phyloP scores from a whole-genome alignment of 2,888 invertebrate species.

The Lithophane leautieri region DNA sequence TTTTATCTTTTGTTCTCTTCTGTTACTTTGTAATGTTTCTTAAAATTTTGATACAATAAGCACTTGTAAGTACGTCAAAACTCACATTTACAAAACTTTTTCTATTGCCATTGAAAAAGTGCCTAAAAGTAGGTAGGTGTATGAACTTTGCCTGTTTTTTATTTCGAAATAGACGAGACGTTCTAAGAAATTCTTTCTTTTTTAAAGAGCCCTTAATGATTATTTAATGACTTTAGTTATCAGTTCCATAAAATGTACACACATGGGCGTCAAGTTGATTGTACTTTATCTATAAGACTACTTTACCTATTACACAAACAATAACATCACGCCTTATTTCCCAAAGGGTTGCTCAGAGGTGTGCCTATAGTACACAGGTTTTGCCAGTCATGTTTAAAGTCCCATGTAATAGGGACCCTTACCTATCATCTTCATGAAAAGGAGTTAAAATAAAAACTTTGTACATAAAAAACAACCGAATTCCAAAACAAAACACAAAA shows the following conservation, averaged over 20 bases:
- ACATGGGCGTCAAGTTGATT: too few relatives aligned
- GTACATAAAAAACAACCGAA: too few relatives aligned
- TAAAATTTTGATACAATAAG: background rate
- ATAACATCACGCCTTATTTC: too few relatives aligned
- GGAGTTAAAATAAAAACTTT: too few relatives aligned
- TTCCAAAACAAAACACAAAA: too few relatives aligned
- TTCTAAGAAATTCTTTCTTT: conserved; percentile 1
- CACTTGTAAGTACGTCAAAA: background rate
- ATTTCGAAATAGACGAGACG: background rate
- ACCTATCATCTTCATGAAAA: background rate
- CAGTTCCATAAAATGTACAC: too few relatives aligned
- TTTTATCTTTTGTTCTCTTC: background rate
- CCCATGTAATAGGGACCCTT: too few relatives aligned
- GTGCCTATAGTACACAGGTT: too few relatives aligned
- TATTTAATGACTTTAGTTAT: conserved; percentile 28
- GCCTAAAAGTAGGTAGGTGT: background rate
- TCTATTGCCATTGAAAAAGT: background rate
- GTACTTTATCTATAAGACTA: background rate
- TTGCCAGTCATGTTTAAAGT: too few relatives aligned
- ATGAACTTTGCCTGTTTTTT: background rate
- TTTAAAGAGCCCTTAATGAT: conserved; percentile 33
- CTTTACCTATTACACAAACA: too few relatives aligned
- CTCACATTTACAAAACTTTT: conserved; percentile 1
- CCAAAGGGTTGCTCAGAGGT: too few relatives aligned
- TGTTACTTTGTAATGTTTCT: background rate